phyloP scores from a whole-genome alignment of 2,797 vertebrate genomes.

The Sebastes cheni region DNA sequence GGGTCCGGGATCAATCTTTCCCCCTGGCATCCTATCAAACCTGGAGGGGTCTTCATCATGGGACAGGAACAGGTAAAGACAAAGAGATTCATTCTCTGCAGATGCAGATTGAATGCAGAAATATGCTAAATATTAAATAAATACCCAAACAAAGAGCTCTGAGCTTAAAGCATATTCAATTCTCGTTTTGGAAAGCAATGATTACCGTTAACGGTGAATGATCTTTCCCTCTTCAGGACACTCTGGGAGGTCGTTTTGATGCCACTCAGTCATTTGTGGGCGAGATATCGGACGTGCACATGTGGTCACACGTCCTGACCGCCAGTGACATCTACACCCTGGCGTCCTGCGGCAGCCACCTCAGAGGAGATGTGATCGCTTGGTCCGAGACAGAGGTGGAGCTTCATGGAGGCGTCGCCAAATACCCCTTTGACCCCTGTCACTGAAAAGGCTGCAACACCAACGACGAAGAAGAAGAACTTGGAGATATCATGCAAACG shows the following conservation, averaged over 20 bases:
- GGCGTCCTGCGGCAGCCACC: constrained; percentile 81
- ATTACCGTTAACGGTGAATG: neutral
- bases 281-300: constrained; percentile 86
- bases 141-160: neutral
- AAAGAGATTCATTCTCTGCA: neutral
- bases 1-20: constrained; percentile 80
- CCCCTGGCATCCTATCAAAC: constrained; percentile 86
- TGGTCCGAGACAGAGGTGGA: constrained; percentile 84
- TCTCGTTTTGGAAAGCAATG: neutral
- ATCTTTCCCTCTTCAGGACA: constrained; percentile 76
- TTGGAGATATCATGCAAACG: neutral
- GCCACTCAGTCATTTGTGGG: constrained; percentile 88
- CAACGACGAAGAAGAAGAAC: neutral
- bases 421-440: constrained; percentile 85
- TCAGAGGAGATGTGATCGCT: constrained; percentile 82
- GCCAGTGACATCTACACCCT: constrained; percentile 81
- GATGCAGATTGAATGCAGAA: neutral
- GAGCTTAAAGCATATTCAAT: neutral
- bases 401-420: constrained; percentile 84
- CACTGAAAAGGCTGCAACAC: constrained; percentile 71
- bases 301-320: constrained; percentile 86
- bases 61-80: constrained; percentile 88
- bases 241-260: constrained; percentile 87
- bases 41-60: constrained; percentile 87
- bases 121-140: neutral